A percentile compares a stretch with the other conserved stretches of the same genome.
phyloP scores from a whole-genome alignment of 1,140 invertebrate genomes.

The Zeugodacus cucurbitae region DNA sequence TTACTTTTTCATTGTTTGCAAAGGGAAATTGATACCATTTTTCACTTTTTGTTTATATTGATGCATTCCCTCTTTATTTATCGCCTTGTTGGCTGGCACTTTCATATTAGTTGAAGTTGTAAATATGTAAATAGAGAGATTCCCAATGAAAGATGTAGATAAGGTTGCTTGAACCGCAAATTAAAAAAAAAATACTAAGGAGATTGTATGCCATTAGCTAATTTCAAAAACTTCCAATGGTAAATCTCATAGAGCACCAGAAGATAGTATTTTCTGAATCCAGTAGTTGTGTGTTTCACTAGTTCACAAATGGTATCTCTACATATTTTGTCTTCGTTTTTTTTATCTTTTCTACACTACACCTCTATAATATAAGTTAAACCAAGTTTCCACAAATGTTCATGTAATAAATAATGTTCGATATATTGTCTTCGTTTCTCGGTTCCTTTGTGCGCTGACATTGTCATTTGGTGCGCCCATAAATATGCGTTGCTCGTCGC shows the following conservation, averaged over 20 bases:
- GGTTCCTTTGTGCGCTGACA: not conserved
- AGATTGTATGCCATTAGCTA: no score
- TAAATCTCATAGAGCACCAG: no score
- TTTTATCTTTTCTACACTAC: not conserved
- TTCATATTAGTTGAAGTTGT: not conserved
- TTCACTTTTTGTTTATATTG: not conserved
- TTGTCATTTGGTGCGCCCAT: not conserved
- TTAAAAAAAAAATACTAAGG: no score
- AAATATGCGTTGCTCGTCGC: not conserved
- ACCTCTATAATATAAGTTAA: not conserved
- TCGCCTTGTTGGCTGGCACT: not conserved
- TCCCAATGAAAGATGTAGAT: no score
- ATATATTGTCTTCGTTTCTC: not conserved
- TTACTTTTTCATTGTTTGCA: conserved; percentile 8
- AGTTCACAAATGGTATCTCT: no score
- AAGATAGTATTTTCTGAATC: no score
- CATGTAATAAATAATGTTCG: conserved; percentile 24
- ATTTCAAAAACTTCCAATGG: no score
- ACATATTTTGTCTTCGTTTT: not conserved
- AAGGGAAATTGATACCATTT: conserved; percentile 20
- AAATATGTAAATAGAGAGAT: no score
- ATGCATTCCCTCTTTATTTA: not conserved
- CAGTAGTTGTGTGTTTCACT: no score
- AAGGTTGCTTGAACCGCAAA: no score
- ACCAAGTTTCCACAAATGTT: not conserved